Percentiles rank a stretch among this genome's conserved stretches.
These are phyloP conservation scores for Sinonovacula constricta DNA, from an alignment of 1,140 invertebrate genomes.

Conservation along the genomic window DNA sequence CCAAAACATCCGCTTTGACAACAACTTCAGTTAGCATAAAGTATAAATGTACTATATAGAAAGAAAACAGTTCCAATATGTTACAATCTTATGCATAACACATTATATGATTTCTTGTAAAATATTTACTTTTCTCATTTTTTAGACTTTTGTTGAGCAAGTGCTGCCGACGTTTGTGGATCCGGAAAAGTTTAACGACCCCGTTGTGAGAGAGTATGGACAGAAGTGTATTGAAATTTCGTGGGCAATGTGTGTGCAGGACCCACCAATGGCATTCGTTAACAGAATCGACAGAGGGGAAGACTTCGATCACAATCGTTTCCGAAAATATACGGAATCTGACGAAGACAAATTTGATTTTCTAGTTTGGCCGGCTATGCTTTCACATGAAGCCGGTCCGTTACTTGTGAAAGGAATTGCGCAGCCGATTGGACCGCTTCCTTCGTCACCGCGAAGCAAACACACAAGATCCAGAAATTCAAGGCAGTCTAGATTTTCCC, in stretches of 20 bases:
- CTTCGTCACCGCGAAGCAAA: not conserved
- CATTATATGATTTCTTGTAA: not conserved
- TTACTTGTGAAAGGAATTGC: slow-evolving; percentile 36
- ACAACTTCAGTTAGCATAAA: not conserved
- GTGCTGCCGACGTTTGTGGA: slow-evolving; percentile 44
- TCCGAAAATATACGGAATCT: slow-evolving; percentile 29
- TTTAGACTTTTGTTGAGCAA: slow-evolving; percentile 33
- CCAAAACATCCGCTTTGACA: not conserved
- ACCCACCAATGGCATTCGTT: slow-evolving; percentile 41
- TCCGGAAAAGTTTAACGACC: not conserved
- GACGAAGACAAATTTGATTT: slow-evolving; percentile 41
- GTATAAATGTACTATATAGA: not conserved
- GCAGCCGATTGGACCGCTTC: slow-evolving; percentile 15
- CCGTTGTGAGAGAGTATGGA: slow-evolving; percentile 1
- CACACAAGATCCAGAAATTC: not conserved
- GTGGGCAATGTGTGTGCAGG: slow-evolving; percentile 48
- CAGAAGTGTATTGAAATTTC: slow-evolving; percentile 34
- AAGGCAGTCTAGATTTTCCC: not conserved
- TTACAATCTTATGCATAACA: not conserved
- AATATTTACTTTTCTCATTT: not conserved
- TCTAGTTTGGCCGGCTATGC: slow-evolving; percentile 42
- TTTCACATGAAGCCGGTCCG: slow-evolving; percentile 10
- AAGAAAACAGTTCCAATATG: not conserved
- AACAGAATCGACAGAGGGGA: slow-evolving; percentile 32
- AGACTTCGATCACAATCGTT: slow-evolving; percentile 19